Evolutionary conservation across 2,797 vertebrate species (phyloP).

Genomic region (Remorina albescens): DNA sequence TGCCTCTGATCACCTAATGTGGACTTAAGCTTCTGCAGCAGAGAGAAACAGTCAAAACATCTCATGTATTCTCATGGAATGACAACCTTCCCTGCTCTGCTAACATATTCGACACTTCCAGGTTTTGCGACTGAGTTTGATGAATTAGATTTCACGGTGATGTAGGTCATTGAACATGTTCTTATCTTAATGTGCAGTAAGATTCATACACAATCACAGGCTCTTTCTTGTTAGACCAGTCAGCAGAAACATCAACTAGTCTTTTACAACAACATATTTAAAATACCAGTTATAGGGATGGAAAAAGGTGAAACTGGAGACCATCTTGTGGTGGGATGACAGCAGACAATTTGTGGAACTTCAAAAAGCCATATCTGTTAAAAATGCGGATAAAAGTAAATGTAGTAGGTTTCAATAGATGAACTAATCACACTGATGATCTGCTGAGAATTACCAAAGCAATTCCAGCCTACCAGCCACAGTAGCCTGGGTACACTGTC

Average conservation of each 20-base stretch:
- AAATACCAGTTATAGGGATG: background rate
- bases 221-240: background rate
- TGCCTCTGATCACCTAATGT: slow-evolving; percentile 58
- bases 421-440: background rate
- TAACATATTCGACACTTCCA: background rate
- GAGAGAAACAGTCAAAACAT: slow-evolving; percentile 17
- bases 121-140: background rate
- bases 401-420: background rate
- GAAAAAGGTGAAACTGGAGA: background rate
- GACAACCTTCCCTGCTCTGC: background rate
- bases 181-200: slow-evolving; percentile 3
- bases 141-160: slow-evolving; percentile 2
- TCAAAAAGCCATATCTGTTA: slow-evolving; percentile 1
- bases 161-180: background rate
- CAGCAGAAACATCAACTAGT: background rate
- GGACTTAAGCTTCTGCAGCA: slow-evolving; percentile 54
- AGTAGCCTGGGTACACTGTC: background rate
- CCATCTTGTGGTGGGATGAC: no score
- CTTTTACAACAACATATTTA: background rate
- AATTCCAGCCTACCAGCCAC: background rate
- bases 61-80: slow-evolving; percentile 15
- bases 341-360: background rate
- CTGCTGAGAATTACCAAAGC: background rate
- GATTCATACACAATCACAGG: background rate
- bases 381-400: slow-evolving; percentile 6